These are phyloP conservation scores for Caenorhabditis angaria DNA, from an alignment of 2,888 invertebrate species.

Conservation along the genomic window DNA sequence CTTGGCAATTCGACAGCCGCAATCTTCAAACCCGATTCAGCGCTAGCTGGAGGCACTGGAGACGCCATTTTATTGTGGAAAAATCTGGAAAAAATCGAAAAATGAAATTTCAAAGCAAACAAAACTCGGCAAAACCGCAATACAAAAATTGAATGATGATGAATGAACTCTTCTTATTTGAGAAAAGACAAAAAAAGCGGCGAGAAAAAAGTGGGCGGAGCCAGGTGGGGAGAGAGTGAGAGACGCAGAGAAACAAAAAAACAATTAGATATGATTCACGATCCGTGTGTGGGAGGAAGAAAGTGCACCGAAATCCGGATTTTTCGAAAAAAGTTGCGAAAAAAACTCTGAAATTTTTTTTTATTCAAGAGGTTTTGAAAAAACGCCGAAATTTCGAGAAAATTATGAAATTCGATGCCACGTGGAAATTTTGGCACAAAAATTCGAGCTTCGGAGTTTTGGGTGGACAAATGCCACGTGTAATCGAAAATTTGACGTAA, in stretches of 20 bases:
- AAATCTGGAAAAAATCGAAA: neutral
- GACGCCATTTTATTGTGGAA: conserved; percentile 24
- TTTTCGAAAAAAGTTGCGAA: neutral
- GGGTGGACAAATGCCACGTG: no score
- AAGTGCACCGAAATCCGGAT: no score
- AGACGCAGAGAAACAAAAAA: neutral
- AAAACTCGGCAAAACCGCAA: neutral
- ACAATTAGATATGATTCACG: neutral
- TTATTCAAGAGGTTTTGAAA: neutral
- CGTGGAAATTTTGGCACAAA: no score
- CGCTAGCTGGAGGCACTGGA: conserved; percentile 33
- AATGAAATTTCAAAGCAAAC: neutral
- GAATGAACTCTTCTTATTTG: conserved; percentile 1
- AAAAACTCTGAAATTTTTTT: neutral
- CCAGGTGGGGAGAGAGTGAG: neutral
- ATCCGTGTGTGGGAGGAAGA: neutral
- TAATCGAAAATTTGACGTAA: no score
- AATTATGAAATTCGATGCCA: neutral
- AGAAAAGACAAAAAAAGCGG: neutral
- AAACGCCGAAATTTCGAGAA: neutral
- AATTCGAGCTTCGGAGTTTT: no score
- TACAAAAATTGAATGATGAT: neutral
- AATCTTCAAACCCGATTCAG: conserved; percentile 52
- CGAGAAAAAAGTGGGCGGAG: conserved; percentile 5
- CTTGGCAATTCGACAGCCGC: conserved; percentile 53